phyloP scores from a whole-genome alignment of 2,888 invertebrate species.

The Dicranocentrus wangi region DNA sequence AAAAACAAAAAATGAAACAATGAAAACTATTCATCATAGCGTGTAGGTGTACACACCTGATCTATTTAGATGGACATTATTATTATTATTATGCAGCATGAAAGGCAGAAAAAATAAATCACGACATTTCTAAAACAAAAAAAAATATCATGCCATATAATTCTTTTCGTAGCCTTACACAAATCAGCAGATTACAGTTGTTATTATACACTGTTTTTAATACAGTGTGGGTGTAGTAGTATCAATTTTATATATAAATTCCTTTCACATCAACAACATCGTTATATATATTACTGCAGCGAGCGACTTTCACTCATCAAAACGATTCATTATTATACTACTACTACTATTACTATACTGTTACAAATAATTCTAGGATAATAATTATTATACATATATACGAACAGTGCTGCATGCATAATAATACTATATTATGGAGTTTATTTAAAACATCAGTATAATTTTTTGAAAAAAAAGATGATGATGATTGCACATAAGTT shows the following conservation, averaged over 20 bases:
- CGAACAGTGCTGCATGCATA: constrained; percentile 4
- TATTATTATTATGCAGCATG: too few relatives aligned
- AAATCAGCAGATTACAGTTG: too few relatives aligned
- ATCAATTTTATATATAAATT: background rate
- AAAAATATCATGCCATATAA: too few relatives aligned
- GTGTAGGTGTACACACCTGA: too few relatives aligned
- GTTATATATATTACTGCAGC: background rate
- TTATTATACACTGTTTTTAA: too few relatives aligned
- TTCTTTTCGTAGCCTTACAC: too few relatives aligned
- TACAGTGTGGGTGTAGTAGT: too few relatives aligned
- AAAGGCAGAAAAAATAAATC: too few relatives aligned
- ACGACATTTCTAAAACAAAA: too few relatives aligned
- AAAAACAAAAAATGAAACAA: background rate
- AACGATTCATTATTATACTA: background rate
- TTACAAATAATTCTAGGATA: too few relatives aligned
- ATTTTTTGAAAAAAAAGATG: constrained; percentile 25
- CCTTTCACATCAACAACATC: background rate
- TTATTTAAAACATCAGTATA: constrained; percentile 25
- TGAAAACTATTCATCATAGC: too few relatives aligned
- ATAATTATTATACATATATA: constrained; percentile 12
- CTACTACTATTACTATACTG: background rate
- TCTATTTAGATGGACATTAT: too few relatives aligned
- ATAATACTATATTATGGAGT: constrained; percentile 12
- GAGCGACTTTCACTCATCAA: constrained; percentile 6
- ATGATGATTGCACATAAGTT: constrained; percentile 40